A percentile compares a stretch with the other conserved stretches of the same genome.
These are phyloP conservation scores for Ophioninae sp. DNA, from an alignment of 2,888 invertebrate genomes.

Conservation along the genomic window DNA sequence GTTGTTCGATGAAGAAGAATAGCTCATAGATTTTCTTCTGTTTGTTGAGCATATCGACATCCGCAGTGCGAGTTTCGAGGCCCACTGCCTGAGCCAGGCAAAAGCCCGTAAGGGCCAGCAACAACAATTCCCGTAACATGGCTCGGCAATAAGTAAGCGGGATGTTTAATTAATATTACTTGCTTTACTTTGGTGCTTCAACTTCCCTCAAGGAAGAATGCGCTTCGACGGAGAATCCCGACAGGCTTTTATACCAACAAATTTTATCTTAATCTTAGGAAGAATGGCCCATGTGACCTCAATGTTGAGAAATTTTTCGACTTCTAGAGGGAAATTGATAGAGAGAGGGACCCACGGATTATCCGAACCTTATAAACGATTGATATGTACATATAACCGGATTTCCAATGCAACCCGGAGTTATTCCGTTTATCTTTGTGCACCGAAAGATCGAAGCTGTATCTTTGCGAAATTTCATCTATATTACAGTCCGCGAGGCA, in stretches of 20 bases:
- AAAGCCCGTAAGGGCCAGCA: slow-evolving; percentile 70
- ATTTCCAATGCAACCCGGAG: neutral
- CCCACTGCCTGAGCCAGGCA: slow-evolving; percentile 68
- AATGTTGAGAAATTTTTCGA: slow-evolving; percentile 36
- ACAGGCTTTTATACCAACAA: slow-evolving; percentile 70
- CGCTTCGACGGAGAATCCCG: slow-evolving; percentile 49
- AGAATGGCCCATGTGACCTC: slow-evolving; percentile 65
- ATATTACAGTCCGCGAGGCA: neutral
- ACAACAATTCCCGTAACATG: slow-evolving; percentile 72
- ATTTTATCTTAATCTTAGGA: slow-evolving; percentile 67
- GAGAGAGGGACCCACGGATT: neutral
- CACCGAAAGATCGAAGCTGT: neutral
- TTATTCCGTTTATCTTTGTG: neutral
- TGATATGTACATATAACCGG: neutral
- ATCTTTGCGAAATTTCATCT: neutral
- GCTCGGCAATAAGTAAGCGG: neutral
- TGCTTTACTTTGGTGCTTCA: slow-evolving; percentile 56
- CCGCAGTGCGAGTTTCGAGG: slow-evolving; percentile 72
- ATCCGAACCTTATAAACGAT: neutral
- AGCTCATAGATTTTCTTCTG: slow-evolving; percentile 79
- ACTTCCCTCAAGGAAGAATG: slow-evolving; percentile 64
- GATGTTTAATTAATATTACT: slow-evolving; percentile 30
- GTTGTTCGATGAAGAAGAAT: slow-evolving; percentile 74
- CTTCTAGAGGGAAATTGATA: too few relatives aligned
- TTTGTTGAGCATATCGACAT: slow-evolving; percentile 77